Conservation (phyloP, 2,113 vertebrate genomes). For the Xerus inauris region DNA sequence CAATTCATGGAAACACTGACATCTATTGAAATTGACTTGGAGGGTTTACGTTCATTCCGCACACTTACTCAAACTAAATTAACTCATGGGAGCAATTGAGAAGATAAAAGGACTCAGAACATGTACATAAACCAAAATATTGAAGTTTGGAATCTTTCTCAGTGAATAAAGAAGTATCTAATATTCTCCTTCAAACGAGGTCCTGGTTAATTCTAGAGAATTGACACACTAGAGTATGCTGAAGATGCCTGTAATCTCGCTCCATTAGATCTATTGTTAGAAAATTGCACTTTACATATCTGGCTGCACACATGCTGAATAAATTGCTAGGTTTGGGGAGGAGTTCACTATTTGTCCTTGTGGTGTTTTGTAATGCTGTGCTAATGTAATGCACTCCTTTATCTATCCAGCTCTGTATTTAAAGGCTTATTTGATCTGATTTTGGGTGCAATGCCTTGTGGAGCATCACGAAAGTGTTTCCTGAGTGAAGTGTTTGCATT, state of each 20-base stretch:
- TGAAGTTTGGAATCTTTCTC: not conserved
- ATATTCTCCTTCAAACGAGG: slow-evolving; percentile 32
- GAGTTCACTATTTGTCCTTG: slow-evolving; percentile 48
- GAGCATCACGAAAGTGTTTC: slow-evolving; percentile 57
- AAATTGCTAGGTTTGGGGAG: slow-evolving; percentile 66
- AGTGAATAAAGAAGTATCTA: slow-evolving; percentile 25
- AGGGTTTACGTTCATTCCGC: not conserved
- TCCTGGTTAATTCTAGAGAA: slow-evolving; percentile 47
- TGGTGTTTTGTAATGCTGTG: not conserved
- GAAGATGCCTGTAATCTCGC: slow-evolving; percentile 23
- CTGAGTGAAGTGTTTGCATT: slow-evolving; percentile 65
- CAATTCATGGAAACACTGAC: not conserved
- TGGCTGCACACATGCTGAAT: slow-evolving; percentile 34
- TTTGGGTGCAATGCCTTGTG: slow-evolving; percentile 53
- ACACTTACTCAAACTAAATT: not conserved
- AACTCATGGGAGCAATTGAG: not conserved
- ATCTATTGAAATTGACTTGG: not conserved
- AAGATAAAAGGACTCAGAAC: not conserved
- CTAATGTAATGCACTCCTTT: slow-evolving; percentile 50
- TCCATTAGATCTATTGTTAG: slow-evolving; percentile 60
- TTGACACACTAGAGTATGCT: slow-evolving; percentile 4
- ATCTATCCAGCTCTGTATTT: slow-evolving; percentile 69
- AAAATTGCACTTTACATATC: slow-evolving; percentile 77
- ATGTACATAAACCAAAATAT: not conserved
- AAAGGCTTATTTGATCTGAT: slow-evolving; percentile 70